These are phyloP conservation scores for Himalopsyche phryganea DNA, from an alignment of 1,140 invertebrate species.

Conservation along the genomic window DNA sequence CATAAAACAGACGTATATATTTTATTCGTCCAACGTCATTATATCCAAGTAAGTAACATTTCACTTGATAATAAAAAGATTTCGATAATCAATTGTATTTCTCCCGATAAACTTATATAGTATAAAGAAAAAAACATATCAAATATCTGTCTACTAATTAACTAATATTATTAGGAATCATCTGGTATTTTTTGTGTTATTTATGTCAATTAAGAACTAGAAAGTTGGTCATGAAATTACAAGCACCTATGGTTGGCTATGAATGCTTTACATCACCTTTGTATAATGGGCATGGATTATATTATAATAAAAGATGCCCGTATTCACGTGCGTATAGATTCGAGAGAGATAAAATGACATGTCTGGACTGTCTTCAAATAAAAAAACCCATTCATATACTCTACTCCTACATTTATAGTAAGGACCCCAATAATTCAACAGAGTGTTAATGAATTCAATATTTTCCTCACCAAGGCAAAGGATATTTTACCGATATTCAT, in stretches of 20 bases:
- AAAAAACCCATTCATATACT: slow-evolving; percentile 31
- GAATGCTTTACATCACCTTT: slow-evolving; percentile 19
- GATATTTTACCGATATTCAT: slow-evolving; percentile 17
- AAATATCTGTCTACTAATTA: too few relatives aligned
- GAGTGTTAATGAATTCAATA: slow-evolving; percentile 28
- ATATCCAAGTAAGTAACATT: too few relatives aligned
- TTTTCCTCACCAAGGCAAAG: slow-evolving; percentile 11
- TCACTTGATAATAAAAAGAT: too few relatives aligned
- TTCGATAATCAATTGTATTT: too few relatives aligned
- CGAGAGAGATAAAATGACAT: slow-evolving; percentile 29
- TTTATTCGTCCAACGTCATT: too few relatives aligned
- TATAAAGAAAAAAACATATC: too few relatives aligned
- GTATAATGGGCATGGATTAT: slow-evolving; percentile 30
- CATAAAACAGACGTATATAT: too few relatives aligned
- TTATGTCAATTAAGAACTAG: too few relatives aligned
- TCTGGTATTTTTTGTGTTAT: too few relatives aligned
- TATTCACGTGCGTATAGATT: slow-evolving; percentile 32
- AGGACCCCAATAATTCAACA: slow-evolving; percentile 29
- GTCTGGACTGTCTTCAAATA: slow-evolving; percentile 28
- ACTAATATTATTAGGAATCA: too few relatives aligned
- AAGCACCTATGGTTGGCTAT: slow-evolving; percentile 2
- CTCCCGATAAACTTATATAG: too few relatives aligned
- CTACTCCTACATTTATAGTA: slow-evolving; percentile 21
- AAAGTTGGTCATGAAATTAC: neutral
- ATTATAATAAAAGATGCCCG: slow-evolving; percentile 33